Percentiles rank a stretch among this genome's conserved stretches.
Conservation (phyloP, 2,113 vertebrate species). For the Neopipo cinnamomea region DNA sequence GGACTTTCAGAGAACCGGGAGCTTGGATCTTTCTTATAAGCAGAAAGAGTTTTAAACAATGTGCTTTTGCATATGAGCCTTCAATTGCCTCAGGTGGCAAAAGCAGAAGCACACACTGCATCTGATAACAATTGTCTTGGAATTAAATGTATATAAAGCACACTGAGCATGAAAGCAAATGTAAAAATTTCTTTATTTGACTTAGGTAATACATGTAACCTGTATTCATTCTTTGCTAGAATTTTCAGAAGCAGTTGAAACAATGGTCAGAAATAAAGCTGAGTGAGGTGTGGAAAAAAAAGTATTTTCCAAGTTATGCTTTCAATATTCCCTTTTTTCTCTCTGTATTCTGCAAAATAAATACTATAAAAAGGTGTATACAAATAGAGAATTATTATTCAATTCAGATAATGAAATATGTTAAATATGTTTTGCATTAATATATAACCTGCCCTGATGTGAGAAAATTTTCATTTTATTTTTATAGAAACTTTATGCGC, state of each 20-base stretch:
- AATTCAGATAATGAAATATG: not conserved
- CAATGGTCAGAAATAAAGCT: not conserved
- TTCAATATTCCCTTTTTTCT: not conserved
- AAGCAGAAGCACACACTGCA: not conserved
- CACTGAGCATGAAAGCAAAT: not conserved
- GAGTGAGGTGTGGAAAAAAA: not conserved
- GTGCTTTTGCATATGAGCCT: not conserved
- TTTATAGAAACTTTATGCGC: constrained; percentile 12
- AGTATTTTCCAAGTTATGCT: not conserved
- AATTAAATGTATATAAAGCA: not conserved
- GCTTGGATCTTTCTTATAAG: not conserved
- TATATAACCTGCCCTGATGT: not conserved
- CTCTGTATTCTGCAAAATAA: not conserved
- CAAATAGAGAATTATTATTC: not conserved
- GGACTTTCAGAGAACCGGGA: not conserved
- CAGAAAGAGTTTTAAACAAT: not conserved
- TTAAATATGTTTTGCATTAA: not conserved
- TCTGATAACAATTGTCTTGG: not conserved
- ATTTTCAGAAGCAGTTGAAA: not conserved
- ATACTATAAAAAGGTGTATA: not conserved
- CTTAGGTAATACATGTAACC: not conserved
- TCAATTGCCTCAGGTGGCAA: not conserved
- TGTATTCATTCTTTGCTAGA: not conserved
- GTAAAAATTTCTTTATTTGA: not conserved
- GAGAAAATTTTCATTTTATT: constrained; percentile 24